Evolutionary conservation across 2,113 vertebrate genomes (phyloP), one percentile per base, ranked within the genome.

Genomic region (Spea multiplicata): DNA sequence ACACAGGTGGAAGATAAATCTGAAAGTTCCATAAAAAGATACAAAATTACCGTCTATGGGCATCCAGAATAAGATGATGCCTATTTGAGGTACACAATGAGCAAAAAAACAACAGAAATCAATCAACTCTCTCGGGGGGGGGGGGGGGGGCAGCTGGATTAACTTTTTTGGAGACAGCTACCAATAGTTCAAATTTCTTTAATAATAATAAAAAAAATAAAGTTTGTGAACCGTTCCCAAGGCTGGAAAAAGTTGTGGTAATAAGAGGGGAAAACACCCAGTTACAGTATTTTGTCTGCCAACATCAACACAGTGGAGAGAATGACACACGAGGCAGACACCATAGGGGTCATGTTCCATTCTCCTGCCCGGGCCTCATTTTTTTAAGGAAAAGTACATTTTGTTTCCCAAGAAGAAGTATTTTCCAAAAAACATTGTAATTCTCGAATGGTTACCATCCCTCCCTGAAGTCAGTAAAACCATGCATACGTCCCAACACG

Each of bases 51-150:
- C 30, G 2, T 30, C 30, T 30, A 1, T 30, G 30, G 30, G 75
- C 46, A 44, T 44, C 14, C 10, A 59, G 53, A 47, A 76, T 48
- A 61, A 76, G 48, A 55, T 59, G 16, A 17, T 17, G 65, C 45
- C 48, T 68, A 57, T 46, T 57, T 53, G 17, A 44, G 66, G 68
- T 46, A 52, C 55, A 17, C 65, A 78, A 78, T 46, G 48, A 78
- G 59, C 68, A 72, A 59, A 72, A 46, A 44, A 78, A 53, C 12
- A 30, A 30, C 30, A 30, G 1, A 17, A 62, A 71, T 64, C 71
- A 30, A 30, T 30, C 48, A 52, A 66, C 8, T 78, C 7, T 10
- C 69, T 13, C 4, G 13, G n/a, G 47, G 69, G 47, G 8, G 65
- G 52, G 30, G 14, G 46, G 47, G 52, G 30, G 75, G 14, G 4